Conservation (phyloP, 1,140 invertebrate genomes). For the Armadillidium nasatum region DNA sequence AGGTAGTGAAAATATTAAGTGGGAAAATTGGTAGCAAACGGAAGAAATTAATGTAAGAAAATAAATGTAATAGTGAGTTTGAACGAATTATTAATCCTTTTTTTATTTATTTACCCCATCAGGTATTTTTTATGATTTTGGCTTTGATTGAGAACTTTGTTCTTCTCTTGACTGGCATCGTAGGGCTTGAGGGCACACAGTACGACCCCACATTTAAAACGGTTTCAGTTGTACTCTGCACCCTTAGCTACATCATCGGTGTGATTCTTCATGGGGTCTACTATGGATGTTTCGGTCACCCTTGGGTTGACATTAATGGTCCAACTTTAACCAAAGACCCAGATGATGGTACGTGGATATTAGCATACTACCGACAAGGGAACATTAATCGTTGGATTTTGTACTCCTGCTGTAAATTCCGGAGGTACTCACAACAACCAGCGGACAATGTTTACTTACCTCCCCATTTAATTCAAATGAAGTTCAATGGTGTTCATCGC, state of each 20-base stretch:
- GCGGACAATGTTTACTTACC: neutral
- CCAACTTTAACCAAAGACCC: constrained; percentile 36
- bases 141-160: constrained; percentile 21
- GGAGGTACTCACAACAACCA: neutral
- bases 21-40: too few relatives aligned
- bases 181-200: too few relatives aligned
- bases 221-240: constrained; percentile 34
- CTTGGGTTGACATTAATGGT: constrained; percentile 44
- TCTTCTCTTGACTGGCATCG: too few relatives aligned
- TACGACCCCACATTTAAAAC: constrained; percentile 40
- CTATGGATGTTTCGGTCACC: constrained; percentile 43
- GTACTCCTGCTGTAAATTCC: constrained; percentile 30
- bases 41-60: too few relatives aligned
- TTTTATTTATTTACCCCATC: neutral
- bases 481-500: neutral
- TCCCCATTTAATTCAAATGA: neutral
- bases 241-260: constrained; percentile 38
- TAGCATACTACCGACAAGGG: constrained; percentile 39
- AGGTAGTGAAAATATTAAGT: too few relatives aligned
- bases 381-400: constrained; percentile 38
- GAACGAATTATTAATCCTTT: too few relatives aligned
- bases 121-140: constrained; percentile 40
- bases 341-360: constrained; percentile 36
- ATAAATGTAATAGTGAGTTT: too few relatives aligned
- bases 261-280: constrained; percentile 40